phyloP scores from a whole-genome alignment of 2,888 invertebrate species.

The Myopa tessellatipennis region DNA sequence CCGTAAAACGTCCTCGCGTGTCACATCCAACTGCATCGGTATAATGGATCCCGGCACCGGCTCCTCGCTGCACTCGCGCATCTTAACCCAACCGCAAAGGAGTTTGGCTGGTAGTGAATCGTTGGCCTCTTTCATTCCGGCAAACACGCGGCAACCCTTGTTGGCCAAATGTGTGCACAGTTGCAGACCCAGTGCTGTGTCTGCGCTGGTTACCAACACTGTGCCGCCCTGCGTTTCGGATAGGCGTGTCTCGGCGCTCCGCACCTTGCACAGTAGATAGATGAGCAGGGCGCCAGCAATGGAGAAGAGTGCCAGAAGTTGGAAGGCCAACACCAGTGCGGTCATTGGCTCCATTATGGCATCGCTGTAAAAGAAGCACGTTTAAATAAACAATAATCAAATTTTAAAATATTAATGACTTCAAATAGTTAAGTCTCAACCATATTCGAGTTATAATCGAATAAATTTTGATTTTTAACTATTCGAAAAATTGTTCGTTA shows the following conservation, averaged over 20 bases:
- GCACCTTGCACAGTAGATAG: slow-evolving; percentile 81
- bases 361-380: slow-evolving; percentile 57
- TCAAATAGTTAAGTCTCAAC: not conserved
- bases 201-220: slow-evolving; percentile 82
- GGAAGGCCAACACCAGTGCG: slow-evolving; percentile 82
- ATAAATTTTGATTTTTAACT: not conserved
- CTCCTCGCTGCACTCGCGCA: slow-evolving; percentile 70
- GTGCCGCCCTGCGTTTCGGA: slow-evolving; percentile 71
- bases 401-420: not conserved
- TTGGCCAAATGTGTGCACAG: slow-evolving; percentile 78
- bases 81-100: slow-evolving; percentile 73
- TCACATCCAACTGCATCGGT: slow-evolving; percentile 81
- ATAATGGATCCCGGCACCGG: slow-evolving; percentile 72
- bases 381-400: not conserved
- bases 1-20: slow-evolving; percentile 82
- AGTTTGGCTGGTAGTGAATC: slow-evolving; percentile 74
- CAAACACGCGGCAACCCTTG: slow-evolving; percentile 82
- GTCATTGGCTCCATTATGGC: slow-evolving; percentile 82
- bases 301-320: slow-evolving; percentile 82
- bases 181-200: slow-evolving; percentile 83
- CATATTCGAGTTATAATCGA: too few relatives aligned
- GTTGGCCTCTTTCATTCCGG: slow-evolving; percentile 74
- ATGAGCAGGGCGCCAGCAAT: slow-evolving; percentile 85
- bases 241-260: slow-evolving; percentile 69
- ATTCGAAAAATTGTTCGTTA: not conserved